phyloP scores from a whole-genome alignment of 2,888 invertebrate genomes.

The Hemistola chrysoprasaria region DNA sequence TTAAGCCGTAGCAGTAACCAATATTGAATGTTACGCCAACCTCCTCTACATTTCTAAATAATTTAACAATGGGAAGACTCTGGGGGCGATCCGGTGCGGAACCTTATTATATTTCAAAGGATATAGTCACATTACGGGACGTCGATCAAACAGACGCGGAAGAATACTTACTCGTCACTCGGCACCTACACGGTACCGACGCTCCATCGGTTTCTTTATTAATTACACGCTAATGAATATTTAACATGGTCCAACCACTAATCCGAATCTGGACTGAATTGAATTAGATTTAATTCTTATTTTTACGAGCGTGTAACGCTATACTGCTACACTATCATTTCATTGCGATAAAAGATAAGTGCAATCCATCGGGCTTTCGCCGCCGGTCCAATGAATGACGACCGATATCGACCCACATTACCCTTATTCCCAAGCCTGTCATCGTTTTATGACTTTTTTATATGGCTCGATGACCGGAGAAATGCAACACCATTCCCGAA shows the following conservation, averaged over 20 bases:
- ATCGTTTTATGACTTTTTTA: slow-evolving; percentile 79
- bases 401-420: slow-evolving; percentile 66
- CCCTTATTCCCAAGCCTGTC: slow-evolving; percentile 76
- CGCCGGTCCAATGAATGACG: slow-evolving; percentile 66
- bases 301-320: slow-evolving; percentile 73
- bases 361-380: slow-evolving; percentile 62
- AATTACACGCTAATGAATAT: slow-evolving; percentile 67
- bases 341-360: slow-evolving; percentile 73
- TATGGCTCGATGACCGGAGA: slow-evolving; percentile 69
- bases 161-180: slow-evolving; percentile 42
- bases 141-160: slow-evolving; percentile 41
- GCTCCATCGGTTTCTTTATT: slow-evolving; percentile 57
- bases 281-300: slow-evolving; percentile 53
- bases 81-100: slow-evolving; percentile 34
- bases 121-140: slow-evolving; percentile 40
- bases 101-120: slow-evolving; percentile 47
- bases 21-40: slow-evolving; percentile 40
- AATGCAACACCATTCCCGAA: slow-evolving; percentile 73
- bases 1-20: slow-evolving; percentile 45
- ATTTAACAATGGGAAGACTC: slow-evolving; percentile 45
- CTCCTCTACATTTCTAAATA: slow-evolving; percentile 41
- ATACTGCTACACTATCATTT: slow-evolving; percentile 50
- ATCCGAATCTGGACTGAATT: slow-evolving; percentile 48
- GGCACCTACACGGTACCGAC: slow-evolving; percentile 48
- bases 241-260: slow-evolving; percentile 51